These are phyloP conservation scores for Patagioenas fasciata DNA, from an alignment of 2,113 vertebrate genomes.

Conservation along the genomic window DNA sequence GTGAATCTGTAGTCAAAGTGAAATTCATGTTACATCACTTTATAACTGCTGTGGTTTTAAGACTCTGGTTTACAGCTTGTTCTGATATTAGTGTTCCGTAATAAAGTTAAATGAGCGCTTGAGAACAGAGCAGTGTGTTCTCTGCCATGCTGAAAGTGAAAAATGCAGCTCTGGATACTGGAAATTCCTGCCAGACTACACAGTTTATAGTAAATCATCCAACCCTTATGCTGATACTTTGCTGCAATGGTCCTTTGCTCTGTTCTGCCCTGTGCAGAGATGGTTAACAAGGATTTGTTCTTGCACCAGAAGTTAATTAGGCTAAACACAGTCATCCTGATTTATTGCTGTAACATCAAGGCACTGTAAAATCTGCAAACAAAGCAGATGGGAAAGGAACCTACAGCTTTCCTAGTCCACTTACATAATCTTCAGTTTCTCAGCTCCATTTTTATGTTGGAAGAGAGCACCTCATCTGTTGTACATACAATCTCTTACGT, in stretches of 20 bases:
- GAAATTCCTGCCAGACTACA: neutral
- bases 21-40: neutral
- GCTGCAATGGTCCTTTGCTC: neutral
- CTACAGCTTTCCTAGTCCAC: neutral
- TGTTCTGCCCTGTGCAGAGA: neutral
- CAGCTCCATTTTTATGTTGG: neutral
- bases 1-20: neutral
- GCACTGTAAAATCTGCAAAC: conserved; percentile 21
- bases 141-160: neutral
- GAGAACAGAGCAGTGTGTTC: neutral
- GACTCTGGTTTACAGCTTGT: neutral
- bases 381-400: conserved; percentile 25
- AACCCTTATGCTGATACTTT: neutral
- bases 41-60: neutral
- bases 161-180: neutral
- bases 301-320: neutral
- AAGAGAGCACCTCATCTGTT: neutral
- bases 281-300: neutral
- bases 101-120: neutral
- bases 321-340: conserved; percentile 9
- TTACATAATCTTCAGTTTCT: neutral
- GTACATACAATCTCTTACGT: neutral
- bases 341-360: conserved; percentile 32
- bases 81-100: neutral
- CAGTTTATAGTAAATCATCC: neutral